Percentiles rank a stretch among this genome's conserved stretches.
These are phyloP conservation scores for Acanthornis magna DNA, from an alignment of 2,797 vertebrate genomes.

Conservation along the genomic window DNA sequence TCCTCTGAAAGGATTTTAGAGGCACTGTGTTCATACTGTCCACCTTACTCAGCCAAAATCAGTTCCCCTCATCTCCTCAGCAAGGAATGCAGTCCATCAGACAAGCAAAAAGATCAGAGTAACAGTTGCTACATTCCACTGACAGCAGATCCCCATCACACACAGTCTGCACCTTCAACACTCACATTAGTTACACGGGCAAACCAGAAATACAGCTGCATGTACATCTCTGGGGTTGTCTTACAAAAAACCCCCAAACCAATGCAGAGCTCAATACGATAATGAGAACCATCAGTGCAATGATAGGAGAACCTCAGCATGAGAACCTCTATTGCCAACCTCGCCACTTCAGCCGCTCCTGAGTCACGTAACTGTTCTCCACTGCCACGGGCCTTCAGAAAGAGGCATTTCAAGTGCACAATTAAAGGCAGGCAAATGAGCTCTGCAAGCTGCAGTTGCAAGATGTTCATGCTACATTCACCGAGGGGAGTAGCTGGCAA, in stretches of 20 bases:
- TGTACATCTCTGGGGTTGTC: rapidly evolving
- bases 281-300: background rate
- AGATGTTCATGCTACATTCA: background rate
- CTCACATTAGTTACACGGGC: background rate
- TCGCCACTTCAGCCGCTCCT: background rate
- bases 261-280: background rate
- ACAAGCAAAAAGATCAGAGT: background rate
- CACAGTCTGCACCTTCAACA: background rate
- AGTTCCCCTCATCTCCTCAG: background rate
- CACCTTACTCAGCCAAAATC: background rate
- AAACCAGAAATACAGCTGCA: background rate
- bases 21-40: background rate
- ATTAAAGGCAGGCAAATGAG: background rate
- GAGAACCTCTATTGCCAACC: background rate
- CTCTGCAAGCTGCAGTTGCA: background rate
- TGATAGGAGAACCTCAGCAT: background rate
- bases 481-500: background rate
- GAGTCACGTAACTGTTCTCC: conserved; percentile 36
- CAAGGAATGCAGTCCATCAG: background rate
- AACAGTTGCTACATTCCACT: background rate
- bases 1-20: background rate
- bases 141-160: background rate
- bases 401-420: background rate
- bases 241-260: background rate
- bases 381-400: background rate